These are phyloP conservation scores for Parambassis ranga DNA, from an alignment of 2,797 vertebrate genomes.

Conservation along the genomic window DNA sequence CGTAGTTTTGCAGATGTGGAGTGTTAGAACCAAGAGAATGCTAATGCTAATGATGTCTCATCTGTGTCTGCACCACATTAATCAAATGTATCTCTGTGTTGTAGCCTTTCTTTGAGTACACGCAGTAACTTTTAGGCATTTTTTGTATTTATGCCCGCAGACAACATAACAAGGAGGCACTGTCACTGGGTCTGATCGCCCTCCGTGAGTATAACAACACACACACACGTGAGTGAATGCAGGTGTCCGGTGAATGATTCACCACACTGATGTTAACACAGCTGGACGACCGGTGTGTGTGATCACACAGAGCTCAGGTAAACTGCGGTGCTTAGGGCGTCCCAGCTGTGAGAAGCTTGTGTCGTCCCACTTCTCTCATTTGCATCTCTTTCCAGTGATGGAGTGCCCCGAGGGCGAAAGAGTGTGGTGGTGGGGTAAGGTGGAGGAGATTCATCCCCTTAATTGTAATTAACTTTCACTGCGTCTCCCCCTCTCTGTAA, in stretches of 20 bases:
- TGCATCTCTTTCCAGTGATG: conserved; percentile 53
- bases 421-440: conserved; percentile 40
- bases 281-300: conserved; percentile 26
- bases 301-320: conserved; percentile 43
- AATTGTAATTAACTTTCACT: conserved; percentile 67
- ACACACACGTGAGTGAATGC: background rate
- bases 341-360: conserved; percentile 39
- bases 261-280: conserved; percentile 21
- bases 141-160: too few relatives aligned
- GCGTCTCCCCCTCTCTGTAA: background rate
- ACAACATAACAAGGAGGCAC: too few relatives aligned
- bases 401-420: conserved; percentile 42
- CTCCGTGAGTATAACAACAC: too few relatives aligned
- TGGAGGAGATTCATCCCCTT: conserved; percentile 44
- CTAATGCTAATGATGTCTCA: too few relatives aligned
- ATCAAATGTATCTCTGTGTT: too few relatives aligned
- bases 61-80: too few relatives aligned
- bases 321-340: conserved; percentile 34
- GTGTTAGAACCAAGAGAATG: too few relatives aligned
- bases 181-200: too few relatives aligned
- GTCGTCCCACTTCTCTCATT: conserved; percentile 57
- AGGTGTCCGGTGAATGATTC: background rate
- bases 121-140: too few relatives aligned
- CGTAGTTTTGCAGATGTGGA: too few relatives aligned
- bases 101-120: too few relatives aligned